Percentiles rank a stretch among this genome's conserved stretches.
Conservation (phyloP, 2,888 invertebrate genomes). For the Chrysomela aeneicollis region DNA sequence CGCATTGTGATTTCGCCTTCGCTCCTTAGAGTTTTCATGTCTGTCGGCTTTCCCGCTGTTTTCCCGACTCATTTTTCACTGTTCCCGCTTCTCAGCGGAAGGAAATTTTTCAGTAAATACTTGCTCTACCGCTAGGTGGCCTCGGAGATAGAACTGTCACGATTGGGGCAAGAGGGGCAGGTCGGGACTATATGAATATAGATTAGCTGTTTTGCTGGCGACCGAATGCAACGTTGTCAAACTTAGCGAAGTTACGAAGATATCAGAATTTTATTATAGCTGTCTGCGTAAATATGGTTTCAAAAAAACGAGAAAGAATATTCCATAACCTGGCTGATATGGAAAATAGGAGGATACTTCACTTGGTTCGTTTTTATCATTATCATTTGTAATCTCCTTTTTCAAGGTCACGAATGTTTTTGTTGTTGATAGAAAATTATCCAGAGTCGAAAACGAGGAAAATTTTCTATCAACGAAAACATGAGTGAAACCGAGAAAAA, state of each 20-base stretch:
- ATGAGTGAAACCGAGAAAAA: too few relatives aligned
- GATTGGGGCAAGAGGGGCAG: constrained; percentile 36
- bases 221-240: constrained; percentile 9
- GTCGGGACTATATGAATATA: constrained; percentile 63
- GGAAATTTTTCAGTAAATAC: constrained; percentile 23
- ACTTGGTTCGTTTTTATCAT: too few relatives aligned
- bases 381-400: too few relatives aligned
- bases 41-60: constrained; percentile 13
- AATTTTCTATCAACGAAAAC: too few relatives aligned
- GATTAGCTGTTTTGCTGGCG: constrained; percentile 64
- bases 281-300: too few relatives aligned
- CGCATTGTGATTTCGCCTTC: too few relatives aligned
- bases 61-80: constrained; percentile 18
- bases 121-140: constrained; percentile 49
- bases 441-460: too few relatives aligned
- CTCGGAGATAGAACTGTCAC: constrained; percentile 61
- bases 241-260: not conserved
- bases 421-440: too few relatives aligned
- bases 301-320: too few relatives aligned
- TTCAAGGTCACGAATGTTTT: too few relatives aligned
- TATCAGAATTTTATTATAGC: not conserved
- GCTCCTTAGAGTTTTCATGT: not conserved
- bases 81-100: constrained; percentile 22
- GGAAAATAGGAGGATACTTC: too few relatives aligned
- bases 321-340: too few relatives aligned